Base-by-base conservation (phyloP, 1,140 invertebrate species). In the Ostrea edulis region DNA sequence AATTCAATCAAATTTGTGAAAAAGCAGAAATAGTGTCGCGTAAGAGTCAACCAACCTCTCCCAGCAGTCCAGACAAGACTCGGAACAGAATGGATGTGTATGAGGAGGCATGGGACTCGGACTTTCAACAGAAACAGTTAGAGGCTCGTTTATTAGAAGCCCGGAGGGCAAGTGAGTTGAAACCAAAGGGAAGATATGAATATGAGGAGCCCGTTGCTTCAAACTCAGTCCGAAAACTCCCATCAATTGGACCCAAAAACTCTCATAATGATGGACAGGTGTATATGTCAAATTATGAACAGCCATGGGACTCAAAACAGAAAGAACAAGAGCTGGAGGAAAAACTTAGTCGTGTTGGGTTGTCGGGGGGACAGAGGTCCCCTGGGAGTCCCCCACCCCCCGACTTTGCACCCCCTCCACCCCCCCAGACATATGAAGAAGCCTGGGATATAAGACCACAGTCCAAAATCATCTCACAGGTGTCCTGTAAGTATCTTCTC, bases 401-500 rank as follows among this genome's bases (percentile, higher is more conserved):
- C 4, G 62, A 86, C 84, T 88, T 87, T 54, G 44, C 29, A 54
- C 77, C 86, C 35, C 81, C 84, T 17, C 86, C 86, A n/a, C 86
- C 62, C 8, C 86, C 89, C 12, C 86, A 85, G 77, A 89, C 86
- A 9, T 92, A 90, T 71, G 92, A 91, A 86, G 88, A 91, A 82
- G 86, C 92, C 5, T 92, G 91, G 91, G 92, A 92, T 82, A 55
- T 88, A 35, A 88, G 84, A 87, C 82, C 52, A 52, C 29, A 52
- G 58, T 35, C 84, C n/a, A 52, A 54, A 52, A 35, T 81, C 71
- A 86, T 81, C 35, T 25, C 52, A 53, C 51, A 51, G 92, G 92
- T 83, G 96, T 96, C 17, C 3, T 85, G 53, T 83, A 83, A 83
- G 53, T n/a, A n/a, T n/a, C n/a, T n/a, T 81, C 35, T 25, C 52